Base-by-base conservation (phyloP, 2,888 invertebrate species). In the Nomada fabriciana region DNA sequence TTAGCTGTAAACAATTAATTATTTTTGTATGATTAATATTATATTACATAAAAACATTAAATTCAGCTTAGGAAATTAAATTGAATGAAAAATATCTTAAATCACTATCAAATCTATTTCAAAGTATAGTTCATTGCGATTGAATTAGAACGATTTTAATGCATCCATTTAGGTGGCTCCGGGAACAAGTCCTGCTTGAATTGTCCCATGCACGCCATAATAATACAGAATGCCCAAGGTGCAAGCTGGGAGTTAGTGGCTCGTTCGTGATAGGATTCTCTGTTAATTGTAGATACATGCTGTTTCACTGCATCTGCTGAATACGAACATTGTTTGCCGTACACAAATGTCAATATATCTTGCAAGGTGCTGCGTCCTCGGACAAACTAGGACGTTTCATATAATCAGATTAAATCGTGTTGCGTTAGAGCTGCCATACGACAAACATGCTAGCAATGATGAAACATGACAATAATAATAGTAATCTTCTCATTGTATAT, bases 261-360 rank as follows among this genome's bases (percentile, higher is more conserved):
- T 63, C 70, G 50, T 63, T 60, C 57, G 43, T 65, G 74, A 78
- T 69, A 68, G 61, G 53, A 79, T 79, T 74, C 69, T 57, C 69
- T 20, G 57, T 65, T 71, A 79, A 74, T 79, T 74, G 43, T n/a
- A 43, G 74, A 79, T 74, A 29, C 68, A 67, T 43, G 72, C 52
- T 79, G 55, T 67, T 65, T 57, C 67, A 23, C 23, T 29, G 69
- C 25, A 47, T 70, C 76, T 13, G 47, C 29, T 60, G 65, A 76
- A 76, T 71, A 29, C 71, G n/a, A 50, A 64, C 42, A 80, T 76
- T 80, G 80, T 80, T 80, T 36, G 53, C 13, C 57, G 53, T 57
- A 29, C 47, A 20, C 74, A 65, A 75, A 47, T 70, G 79, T 70
- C 70, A 70, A 64, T 59, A 65, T 69, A 59, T 74, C 69, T 75